Base-by-base conservation (phyloP, 2,797 vertebrate species). In the Peromyscus melanophrys region DNA sequence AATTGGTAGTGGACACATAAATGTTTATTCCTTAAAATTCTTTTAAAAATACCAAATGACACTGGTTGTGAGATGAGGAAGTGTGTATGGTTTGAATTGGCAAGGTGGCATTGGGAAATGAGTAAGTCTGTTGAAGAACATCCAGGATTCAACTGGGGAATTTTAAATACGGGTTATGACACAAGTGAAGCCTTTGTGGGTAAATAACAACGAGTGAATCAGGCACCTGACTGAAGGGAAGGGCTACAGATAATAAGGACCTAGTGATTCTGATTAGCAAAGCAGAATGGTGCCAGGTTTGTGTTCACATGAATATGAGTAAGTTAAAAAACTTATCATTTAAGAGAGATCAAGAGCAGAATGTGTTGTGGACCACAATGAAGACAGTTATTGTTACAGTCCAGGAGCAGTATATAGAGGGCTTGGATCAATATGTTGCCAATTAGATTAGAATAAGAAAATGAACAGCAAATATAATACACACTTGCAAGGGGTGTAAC, bases 1-100 rank as follows among this genome's bases (percentile, higher is more conserved):
- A 89, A 63, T 87, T 95, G 89, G 11, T 89, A 61, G 19, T 1
- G 46, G 90, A 63, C 90, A 81, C 85, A 37, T 69, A 88, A 84
- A 61, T 1, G n/a, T 77, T 80, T 57, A 17, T 10, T 93, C 59
- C 59, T 77, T 65, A 52, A 78, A 2, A 23, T 89, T 96, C 9
- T 75, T 90, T 65, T 83, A 34, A 77, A 93, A 87, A 65, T 1
- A 89, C 61, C 21, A 92, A 91, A 67, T 59, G 82, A 49, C 73
- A 43, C 8, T 49, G 23, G 43, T 96, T 94, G 2, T 94, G 46
- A 78, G 40, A n/a, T 21, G 34, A 27, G 59, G 52, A 86, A 89
- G 27, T 77, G 85, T 67, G 13, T 1, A 27, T 75, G 19, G 5
- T 76, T 90, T 78, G 34, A 69, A 69, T 11, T 25, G 4, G 1